These are phyloP conservation scores for Prionace glauca DNA, from an alignment of 2,797 vertebrate species.

Conservation along the genomic window DNA sequence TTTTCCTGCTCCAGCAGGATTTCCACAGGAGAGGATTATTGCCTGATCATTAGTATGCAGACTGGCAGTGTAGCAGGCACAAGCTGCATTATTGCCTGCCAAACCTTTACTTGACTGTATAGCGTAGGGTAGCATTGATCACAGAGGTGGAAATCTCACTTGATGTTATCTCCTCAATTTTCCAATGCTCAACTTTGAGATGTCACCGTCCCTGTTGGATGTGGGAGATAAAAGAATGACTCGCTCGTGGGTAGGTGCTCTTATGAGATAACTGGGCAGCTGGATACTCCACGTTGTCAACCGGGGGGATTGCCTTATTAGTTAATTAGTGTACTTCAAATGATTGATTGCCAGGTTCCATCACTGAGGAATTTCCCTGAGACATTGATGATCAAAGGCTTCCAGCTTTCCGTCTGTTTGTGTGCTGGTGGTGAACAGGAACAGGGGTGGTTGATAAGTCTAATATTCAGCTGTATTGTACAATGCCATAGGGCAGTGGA, in stretches of 20 bases:
- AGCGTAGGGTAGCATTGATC: neutral
- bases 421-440: neutral
- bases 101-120: neutral
- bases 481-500: neutral
- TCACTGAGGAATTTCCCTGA: neutral
- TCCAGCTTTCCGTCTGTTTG: neutral
- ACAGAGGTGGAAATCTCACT: neutral
- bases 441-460: neutral
- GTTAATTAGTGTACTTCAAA: neutral
- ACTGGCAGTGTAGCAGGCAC: neutral
- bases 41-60: neutral
- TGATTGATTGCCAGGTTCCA: neutral
- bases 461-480: neutral
- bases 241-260: neutral
- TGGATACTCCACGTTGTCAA: neutral
- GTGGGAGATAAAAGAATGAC: neutral
- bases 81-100: neutral
- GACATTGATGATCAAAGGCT: constrained; percentile 14
- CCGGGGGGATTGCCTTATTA: neutral
- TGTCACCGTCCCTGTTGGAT: neutral
- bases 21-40: neutral
- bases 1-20: neutral
- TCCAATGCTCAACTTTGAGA: neutral
- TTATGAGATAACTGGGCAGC: neutral
- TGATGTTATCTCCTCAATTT: neutral